Conservation (phyloP, 2,113 vertebrate species). For the Psammodynastes pulverulentus region DNA sequence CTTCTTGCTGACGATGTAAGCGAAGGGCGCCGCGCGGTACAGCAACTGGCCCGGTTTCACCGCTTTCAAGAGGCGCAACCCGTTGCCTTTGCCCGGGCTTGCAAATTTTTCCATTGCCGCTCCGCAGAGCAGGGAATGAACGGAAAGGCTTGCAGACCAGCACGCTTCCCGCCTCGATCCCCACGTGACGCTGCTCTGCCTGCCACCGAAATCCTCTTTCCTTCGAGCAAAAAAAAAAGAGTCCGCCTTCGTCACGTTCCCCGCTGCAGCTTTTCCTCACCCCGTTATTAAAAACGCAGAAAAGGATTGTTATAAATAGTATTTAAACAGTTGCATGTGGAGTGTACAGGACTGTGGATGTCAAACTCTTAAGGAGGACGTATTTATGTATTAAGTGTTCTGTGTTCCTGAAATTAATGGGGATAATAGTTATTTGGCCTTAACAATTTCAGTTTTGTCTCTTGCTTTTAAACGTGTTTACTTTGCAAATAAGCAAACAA, state of each 20-base stretch:
- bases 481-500: background rate
- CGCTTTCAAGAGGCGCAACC: constrained; percentile 67
- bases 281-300: background rate
- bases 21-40: constrained; percentile 73
- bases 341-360: background rate
- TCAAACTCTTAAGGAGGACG: background rate
- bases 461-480: background rate
- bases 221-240: background rate
- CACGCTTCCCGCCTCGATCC: background rate
- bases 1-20: constrained; percentile 71
- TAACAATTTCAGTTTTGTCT: background rate
- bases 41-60: constrained; percentile 73
- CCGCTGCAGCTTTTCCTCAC: background rate
- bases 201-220: constrained; percentile 33
- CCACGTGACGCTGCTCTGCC: constrained; percentile 6
- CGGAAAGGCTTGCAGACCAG: background rate
- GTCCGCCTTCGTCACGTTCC: background rate
- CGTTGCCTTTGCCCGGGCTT: constrained; percentile 77
- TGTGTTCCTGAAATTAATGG: background rate
- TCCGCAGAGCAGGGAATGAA: background rate
- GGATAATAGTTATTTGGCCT: background rate
- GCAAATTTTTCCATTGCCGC: constrained; percentile 74
- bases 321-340: background rate
- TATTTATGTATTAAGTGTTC: background rate
- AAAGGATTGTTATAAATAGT: background rate